Evolutionary conservation across 2,888 invertebrate genomes (phyloP).

Genomic region (Liodrosophila aerea): DNA sequence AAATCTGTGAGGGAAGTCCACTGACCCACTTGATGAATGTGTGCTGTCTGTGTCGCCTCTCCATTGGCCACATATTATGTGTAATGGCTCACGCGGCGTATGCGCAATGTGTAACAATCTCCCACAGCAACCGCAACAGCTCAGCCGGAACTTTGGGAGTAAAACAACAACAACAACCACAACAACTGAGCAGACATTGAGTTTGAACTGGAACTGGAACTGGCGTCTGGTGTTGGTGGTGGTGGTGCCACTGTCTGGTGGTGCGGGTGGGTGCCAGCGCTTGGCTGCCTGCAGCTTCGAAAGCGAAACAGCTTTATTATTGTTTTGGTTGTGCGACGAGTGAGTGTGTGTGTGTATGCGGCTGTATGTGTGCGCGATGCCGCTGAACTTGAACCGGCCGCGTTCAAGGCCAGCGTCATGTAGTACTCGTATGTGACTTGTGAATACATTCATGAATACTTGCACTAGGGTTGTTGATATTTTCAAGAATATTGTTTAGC

Average conservation of each 20-base stretch:
- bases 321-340: constrained; percentile 37
- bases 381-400: constrained; percentile 74
- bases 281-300: constrained; percentile 41
- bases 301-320: constrained; percentile 61
- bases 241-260: constrained; percentile 7
- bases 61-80: constrained; percentile 13
- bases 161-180: constrained; percentile 20
- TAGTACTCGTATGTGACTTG: constrained; percentile 28
- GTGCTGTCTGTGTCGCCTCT: constrained; percentile 22
- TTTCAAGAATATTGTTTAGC: too few species aligned
- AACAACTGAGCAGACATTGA: constrained; percentile 26
- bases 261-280: constrained; percentile 44
- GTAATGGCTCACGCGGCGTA: constrained; percentile 64
- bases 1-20: constrained; percentile 62
- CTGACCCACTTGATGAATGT: constrained; percentile 76
- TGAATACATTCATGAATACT: constrained; percentile 32
- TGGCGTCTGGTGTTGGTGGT: not conserved
- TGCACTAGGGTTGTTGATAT: too few species aligned
- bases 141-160: constrained; percentile 69
- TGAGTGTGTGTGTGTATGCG: constrained; percentile 15
- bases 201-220: constrained; percentile 33
- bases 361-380: constrained; percentile 51
- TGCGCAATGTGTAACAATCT: constrained; percentile 56
- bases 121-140: constrained; percentile 43
- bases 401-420: constrained; percentile 67